Evolutionary conservation across 2,888 invertebrate species (phyloP), one percentile per base, ranked within the genome.

Genomic region (Drosophila fulvimacula): DNA sequence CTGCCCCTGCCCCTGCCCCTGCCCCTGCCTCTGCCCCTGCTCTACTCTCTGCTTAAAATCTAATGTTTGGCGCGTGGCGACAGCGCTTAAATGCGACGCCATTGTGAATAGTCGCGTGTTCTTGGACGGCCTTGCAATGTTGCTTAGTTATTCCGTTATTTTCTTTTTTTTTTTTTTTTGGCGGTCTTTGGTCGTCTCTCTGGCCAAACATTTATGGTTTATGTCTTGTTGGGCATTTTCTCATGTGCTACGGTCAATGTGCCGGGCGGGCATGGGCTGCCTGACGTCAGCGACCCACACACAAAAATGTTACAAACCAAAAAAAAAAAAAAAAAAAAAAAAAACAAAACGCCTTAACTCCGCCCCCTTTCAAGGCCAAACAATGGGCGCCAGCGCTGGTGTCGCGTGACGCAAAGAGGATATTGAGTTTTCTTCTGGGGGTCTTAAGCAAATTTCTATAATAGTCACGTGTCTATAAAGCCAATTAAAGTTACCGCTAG

Each of bases 211-310:
- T 38, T 36, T 63, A 67, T 63, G 32, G 52, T 52, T 55, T 41
- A 79, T 77, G 77, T 83, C 82, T 88, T 83, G 88, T 83, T 83
- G 82, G 88, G 82, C 88, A 85, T 88, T 85, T 69, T 66, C 67
- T 73, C 77, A 75, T 86, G 81, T 70, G 58, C 53, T 69, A 72
- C 80, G 88, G 83, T 85, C 88, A 83, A 82, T 75, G 77, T 19
- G 79, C 73, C 49, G 21, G 56, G 24, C 52, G 77, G 55, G 58
- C 75, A 60, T 17, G 65, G 60, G 36, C 39, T 53, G 59, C 72
- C 75, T 88, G 86, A 83, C 82, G 88, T 83, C 82, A 83, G 73
- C 81, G 53, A 42, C 38, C 10, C 52, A 17, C 21, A n/a, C 60
- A 30, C 27, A 66, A 13, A 48, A 30, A 46, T 27, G n/a, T 46